A percentile compares a stretch with the other conserved stretches of the same genome.
Evolutionary conservation across 2,888 invertebrate genomes (phyloP).

Genomic region (Ophonus ardosiacus): DNA sequence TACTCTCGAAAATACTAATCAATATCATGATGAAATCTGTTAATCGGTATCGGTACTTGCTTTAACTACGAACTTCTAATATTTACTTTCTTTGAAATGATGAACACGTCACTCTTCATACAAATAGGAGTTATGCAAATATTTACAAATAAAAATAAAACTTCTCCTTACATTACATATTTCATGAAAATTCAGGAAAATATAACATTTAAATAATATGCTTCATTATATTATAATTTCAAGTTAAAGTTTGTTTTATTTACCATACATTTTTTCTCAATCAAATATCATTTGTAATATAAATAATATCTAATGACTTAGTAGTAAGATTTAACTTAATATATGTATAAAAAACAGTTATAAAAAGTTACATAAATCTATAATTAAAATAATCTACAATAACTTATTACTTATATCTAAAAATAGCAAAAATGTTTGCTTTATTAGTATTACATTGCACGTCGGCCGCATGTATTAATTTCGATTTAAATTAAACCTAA

Average conservation of each 20-base stretch:
- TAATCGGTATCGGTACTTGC: no score
- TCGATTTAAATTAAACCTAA: constrained; percentile 47
- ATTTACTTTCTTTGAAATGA: no score
- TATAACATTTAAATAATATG: no score
- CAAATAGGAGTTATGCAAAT: no score
- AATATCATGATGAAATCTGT: no score
- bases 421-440: constrained; percentile 20
- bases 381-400: constrained; percentile 16
- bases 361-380: background rate
- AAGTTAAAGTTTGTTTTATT: constrained; percentile 34
- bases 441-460: constrained; percentile 54
- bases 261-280: background rate
- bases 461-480: constrained; percentile 52
- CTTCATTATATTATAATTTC: background rate
- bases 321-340: background rate
- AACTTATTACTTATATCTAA: constrained; percentile 18
- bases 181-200: no score
- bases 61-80: no score
- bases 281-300: background rate
- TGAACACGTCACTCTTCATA: no score
- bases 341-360: background rate
- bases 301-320: constrained; percentile 54
- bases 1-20: no score
- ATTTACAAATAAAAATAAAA: no score
- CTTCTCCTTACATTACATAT: no score